A percentile compares a stretch with the other conserved stretches of the same genome.
Evolutionary conservation across 1,140 invertebrate species (phyloP).

Genomic region (Thaumatotibia leucotreta): DNA sequence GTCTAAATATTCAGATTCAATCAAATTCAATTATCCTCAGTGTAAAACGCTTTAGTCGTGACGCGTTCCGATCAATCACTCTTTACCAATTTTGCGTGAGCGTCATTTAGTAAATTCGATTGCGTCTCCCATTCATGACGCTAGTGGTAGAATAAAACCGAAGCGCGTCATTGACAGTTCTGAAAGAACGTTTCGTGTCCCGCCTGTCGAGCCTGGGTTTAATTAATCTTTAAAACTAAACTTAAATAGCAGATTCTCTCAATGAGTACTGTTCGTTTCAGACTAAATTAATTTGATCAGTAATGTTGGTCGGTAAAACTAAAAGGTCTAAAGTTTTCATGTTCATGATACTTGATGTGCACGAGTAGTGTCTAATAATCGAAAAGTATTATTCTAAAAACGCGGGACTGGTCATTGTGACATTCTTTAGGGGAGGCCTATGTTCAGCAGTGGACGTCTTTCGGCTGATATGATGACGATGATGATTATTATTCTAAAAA

Average conservation of each 20-base stretch:
- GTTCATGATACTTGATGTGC: not conserved
- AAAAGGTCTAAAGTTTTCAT: constrained; percentile 17
- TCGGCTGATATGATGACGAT: too few relatives aligned
- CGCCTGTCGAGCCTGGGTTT: constrained; percentile 37
- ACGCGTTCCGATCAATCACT: constrained; percentile 70
- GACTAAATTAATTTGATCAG: constrained; percentile 47
- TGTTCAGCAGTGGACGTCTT: too few relatives aligned
- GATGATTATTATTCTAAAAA: too few relatives aligned
- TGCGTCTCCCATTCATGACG: constrained; percentile 52
- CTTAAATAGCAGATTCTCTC: constrained; percentile 52
- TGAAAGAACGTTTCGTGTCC: constrained; percentile 45
- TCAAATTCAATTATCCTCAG: constrained; percentile 61
- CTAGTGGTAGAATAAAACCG: constrained; percentile 63
- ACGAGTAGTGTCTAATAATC: too few relatives aligned
- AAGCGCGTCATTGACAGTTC: constrained; percentile 54
- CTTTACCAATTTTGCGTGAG: constrained; percentile 69
- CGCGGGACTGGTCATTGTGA: too few relatives aligned
- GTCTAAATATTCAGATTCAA: constrained; percentile 64
- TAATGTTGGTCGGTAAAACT: constrained; percentile 39
- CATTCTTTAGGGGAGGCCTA: too few relatives aligned
- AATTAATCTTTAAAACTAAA: constrained; percentile 68
- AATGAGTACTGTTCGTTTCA: constrained; percentile 26
- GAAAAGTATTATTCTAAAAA: too few relatives aligned
- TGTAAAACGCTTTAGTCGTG: constrained; percentile 59
- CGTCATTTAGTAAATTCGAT: constrained; percentile 73